A percentile compares a stretch with the other conserved stretches of the same genome.
Evolutionary conservation across 2,888 invertebrate genomes (phyloP).

Genomic region (Pocota personata): DNA sequence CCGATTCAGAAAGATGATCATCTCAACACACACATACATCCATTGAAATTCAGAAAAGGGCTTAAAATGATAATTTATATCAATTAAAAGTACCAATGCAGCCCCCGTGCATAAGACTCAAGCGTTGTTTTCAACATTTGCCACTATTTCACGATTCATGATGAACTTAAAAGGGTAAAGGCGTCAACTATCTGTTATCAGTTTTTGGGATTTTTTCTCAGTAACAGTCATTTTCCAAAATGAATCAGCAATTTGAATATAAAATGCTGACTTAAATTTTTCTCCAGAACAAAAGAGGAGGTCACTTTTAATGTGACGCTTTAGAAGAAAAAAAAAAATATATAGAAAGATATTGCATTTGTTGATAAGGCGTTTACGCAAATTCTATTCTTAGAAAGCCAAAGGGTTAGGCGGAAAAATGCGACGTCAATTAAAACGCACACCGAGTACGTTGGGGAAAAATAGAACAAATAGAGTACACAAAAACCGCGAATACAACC

Average conservation of each 20-base stretch:
- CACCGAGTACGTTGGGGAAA: background rate
- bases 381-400: constrained; percentile 43
- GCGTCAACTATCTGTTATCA: constrained; percentile 11
- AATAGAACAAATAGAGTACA: background rate
- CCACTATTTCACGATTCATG: background rate
- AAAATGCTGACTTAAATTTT: constrained; percentile 31
- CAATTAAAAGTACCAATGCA: constrained; percentile 21
- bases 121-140: background rate
- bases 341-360: constrained; percentile 15
- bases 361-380: constrained; percentile 58
- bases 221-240: constrained; percentile 14
- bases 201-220: constrained; percentile 26
- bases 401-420: constrained; percentile 24
- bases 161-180: background rate
- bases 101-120: background rate
- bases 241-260: constrained; percentile 47
- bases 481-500: background rate
- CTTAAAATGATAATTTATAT: constrained; percentile 21
- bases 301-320: constrained; percentile 25
- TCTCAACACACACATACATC: background rate
- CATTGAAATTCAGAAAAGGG: background rate
- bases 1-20: background rate
- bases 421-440: background rate
- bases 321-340: background rate
- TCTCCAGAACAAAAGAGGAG: constrained; percentile 10